Conservation (phyloP, 2,888 invertebrate genomes). For the Diarsia dahlii region DNA sequence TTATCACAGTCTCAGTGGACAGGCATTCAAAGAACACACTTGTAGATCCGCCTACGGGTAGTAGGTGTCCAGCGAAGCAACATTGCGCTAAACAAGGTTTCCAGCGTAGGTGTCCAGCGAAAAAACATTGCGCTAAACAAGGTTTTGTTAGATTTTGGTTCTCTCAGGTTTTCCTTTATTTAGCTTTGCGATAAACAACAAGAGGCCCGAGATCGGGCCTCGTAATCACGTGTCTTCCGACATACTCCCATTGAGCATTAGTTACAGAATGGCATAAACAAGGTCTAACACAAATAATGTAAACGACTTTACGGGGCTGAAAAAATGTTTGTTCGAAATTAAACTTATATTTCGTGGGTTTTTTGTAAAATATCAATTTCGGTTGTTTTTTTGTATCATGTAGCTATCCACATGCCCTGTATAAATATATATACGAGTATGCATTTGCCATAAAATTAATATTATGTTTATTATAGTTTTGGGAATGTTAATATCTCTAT, state of each 20-base stretch:
- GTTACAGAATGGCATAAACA: neutral
- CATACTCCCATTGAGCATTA: neutral
- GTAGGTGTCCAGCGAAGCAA: neutral
- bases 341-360: neutral
- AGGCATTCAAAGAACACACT: neutral
- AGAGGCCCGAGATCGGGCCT: neutral
- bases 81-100: neutral
- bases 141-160: constrained; percentile 4
- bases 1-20: neutral
- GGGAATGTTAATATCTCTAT: neutral
- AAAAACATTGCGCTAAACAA: neutral
- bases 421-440: too few relatives aligned
- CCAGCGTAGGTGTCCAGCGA: neutral
- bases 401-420: neutral
- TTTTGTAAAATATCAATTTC: neutral
- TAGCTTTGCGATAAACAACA: constrained; percentile 3
- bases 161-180: neutral
- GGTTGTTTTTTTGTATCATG: neutral
- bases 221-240: constrained; percentile 1
- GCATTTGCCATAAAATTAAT: neutral
- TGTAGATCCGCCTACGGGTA: neutral
- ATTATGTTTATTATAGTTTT: neutral
- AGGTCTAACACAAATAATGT: neutral
- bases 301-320: neutral
- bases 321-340: constrained; percentile 13